Base-by-base conservation (phyloP, 2,888 invertebrate species). In the Alsophila aescularia region DNA sequence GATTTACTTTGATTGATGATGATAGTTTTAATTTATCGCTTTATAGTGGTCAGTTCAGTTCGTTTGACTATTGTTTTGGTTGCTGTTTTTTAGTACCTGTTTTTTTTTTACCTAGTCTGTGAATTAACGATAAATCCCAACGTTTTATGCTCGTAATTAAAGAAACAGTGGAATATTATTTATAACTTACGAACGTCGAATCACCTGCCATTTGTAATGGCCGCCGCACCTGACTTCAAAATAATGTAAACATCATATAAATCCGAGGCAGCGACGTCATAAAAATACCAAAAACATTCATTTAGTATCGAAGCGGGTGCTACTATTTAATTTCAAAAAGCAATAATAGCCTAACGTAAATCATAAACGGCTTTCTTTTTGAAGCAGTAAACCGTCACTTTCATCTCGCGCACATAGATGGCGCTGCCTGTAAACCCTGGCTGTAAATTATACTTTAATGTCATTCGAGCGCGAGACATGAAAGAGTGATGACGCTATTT, bases 401-500 rank as follows among this genome's bases (percentile, higher is more conserved):
- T 87, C 87, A 87, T 87, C 80, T 85, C 57, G 55, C 63, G 65
- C 67, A 70, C 81, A 81, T 87, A 88, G 88, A 86, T 87, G 88
- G 88, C 86, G 86, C 77, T 87, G 83, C 36, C 72, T 75, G 75
- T 82, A 79, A 84, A 86, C 75, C 69, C 67, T 62, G 76, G 78
- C 80, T 74, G 85, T 87, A 88, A 86, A 90, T 84, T 84, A 83
- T 77, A 79, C 76, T 87, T 89, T 90, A 86, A 90, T 89, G 90
- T 89, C 90, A 89, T 85, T 86, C 80, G 70, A 65, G 79, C 76
- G 75, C 79, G 73, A 73, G 77, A 90, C 89, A 88, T 91, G 90
- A 90, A 91, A 90, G 90, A 89, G 83, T 88, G 88, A 87, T 83
- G 87, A 75, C 75, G 85, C 89, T 91, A 90, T 91, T 90, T 90